Evolutionary conservation across 1,140 invertebrate genomes (phyloP).

Genomic region (Pseudachorutes palmiensis): DNA sequence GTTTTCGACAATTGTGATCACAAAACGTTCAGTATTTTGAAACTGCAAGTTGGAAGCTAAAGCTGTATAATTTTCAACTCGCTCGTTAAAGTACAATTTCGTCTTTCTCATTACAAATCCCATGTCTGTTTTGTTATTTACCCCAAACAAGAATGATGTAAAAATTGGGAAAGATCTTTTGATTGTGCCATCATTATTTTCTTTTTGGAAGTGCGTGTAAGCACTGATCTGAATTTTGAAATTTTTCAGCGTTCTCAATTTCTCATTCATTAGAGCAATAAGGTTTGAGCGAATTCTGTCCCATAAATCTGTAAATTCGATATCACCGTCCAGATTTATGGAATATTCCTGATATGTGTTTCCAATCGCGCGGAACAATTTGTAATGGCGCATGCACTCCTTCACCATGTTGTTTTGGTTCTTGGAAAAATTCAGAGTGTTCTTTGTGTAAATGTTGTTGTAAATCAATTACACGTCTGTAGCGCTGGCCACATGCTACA

Average conservation of each 20-base stretch:
- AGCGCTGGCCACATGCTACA: too few species aligned
- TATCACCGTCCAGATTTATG: not conserved
- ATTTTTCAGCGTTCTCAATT: not conserved
- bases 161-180: not conserved
- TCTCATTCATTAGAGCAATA: not conserved
- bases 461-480: not conserved
- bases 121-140: not conserved
- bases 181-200: not conserved
- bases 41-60: not conserved
- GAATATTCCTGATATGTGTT: not conserved
- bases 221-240: not conserved
- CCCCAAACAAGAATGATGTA: not conserved
- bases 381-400: not conserved
- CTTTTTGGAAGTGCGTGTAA: not conserved
- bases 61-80: constrained; percentile 1
- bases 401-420: not conserved
- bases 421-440: not conserved
- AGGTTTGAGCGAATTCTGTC: not conserved
- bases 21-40: not conserved
- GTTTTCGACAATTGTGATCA: not conserved
- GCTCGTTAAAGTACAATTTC: not conserved
- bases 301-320: not conserved
- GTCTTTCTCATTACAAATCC: not conserved
- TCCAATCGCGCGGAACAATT: not conserved
- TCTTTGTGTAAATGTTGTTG: not conserved